Evolutionary conservation across 2,113 vertebrate species (phyloP), one percentile per base, ranked within the genome.

Genomic region (Xiphophorus maculatus): DNA sequence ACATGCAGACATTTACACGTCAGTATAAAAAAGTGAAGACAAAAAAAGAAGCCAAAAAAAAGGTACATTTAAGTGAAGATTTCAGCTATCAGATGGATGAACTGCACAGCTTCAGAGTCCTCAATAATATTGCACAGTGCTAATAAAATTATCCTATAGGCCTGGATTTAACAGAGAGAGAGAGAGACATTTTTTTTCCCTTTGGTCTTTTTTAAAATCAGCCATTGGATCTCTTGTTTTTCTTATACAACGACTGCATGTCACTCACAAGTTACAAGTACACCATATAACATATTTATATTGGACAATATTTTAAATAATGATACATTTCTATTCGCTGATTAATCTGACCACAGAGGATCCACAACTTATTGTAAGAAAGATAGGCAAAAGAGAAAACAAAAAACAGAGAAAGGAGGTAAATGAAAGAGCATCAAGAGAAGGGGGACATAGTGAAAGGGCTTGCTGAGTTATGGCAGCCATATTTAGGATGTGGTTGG

Each of bases 381-480:
- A 71, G 60, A 63, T 48, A 5, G 35, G 77, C 60, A 62, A 73
- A 72, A 71, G 42, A 66, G 10, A 84, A 81, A 76, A 62, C 44
- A 79, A 76, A 62, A 54, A 65, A 66, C 80, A 25, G 69, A 69
- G 58, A 28, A 79, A 35, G 61, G 67, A 44, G 73, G 73, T 77
- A 62, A 71, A 73, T 66, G 70, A 74, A 79, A 67, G 81, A 85
- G 85, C 77, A 66, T 74, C 71, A 35, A 80, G 86, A 65, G 64
- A 63, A 44, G 76, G 82, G 79, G 65, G 33, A 67, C 79, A 83
- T 82, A 90, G 73, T 81, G 72, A 84, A 65, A 87, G 86, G 29
- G 71, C 83, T 79, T 79, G 65, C 82, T 78, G 72, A 84, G 90
- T 87, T 87, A 89, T 87, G 81, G 74, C 79, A 90, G 91, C 87